phyloP scores from a whole-genome alignment of 2,797 vertebrate genomes.

The Emydoidea blandingii region DNA sequence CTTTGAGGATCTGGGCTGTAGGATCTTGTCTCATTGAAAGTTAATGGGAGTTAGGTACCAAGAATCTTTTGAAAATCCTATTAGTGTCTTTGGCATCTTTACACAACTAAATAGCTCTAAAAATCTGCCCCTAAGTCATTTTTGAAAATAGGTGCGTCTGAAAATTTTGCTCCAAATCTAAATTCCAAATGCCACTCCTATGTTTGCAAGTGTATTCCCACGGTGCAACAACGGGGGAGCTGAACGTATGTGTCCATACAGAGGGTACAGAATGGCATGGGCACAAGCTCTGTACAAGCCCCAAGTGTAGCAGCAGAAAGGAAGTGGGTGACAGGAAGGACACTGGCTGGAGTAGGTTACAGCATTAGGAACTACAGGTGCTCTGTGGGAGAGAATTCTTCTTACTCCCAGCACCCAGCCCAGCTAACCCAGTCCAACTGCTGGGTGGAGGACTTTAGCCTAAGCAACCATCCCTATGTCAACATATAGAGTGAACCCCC shows the following conservation, averaged over 20 bases:
- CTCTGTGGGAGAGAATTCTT: not conserved
- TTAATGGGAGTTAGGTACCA: not conserved
- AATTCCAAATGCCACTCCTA: not conserved
- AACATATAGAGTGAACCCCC: not conserved
- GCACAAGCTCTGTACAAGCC: not conserved
- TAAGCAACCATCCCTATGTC: not conserved
- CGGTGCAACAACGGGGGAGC: not conserved
- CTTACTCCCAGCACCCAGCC: accelerated
- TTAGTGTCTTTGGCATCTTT: not conserved
- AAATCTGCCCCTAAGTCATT: not conserved
- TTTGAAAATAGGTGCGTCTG: not conserved
- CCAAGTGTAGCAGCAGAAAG: not conserved
- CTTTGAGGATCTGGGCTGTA: not conserved
- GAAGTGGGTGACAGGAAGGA: not conserved
- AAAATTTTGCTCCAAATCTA: not conserved
- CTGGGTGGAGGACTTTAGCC: not conserved
- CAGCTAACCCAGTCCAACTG: not conserved
- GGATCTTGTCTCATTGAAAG: not conserved
- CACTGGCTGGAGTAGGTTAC: not conserved
- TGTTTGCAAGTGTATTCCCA: not conserved
- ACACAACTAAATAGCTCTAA: not conserved
- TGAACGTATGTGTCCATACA: not conserved
- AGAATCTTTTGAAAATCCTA: not conserved
- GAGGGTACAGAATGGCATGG: not conserved
- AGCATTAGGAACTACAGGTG: accelerated